Evolutionary conservation across 2,888 invertebrate genomes (phyloP).

Genomic region (Lycocerus yunnanus): DNA sequence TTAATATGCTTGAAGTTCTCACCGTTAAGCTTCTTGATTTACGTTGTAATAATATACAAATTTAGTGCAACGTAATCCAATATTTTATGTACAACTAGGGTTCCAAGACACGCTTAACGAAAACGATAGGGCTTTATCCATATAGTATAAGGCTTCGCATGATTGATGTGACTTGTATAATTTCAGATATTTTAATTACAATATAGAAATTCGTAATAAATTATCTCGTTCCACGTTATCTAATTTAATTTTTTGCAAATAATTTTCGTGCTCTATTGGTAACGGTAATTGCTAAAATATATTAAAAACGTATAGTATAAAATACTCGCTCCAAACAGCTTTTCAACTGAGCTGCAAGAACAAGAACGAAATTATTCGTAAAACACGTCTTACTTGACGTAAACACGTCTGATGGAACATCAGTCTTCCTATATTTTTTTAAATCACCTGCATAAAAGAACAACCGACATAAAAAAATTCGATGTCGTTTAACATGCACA

Average conservation of each 20-base stretch:
- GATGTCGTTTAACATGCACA: constrained; percentile 8
- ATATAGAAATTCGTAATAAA: background rate
- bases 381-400: constrained; percentile 16
- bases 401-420: constrained; percentile 18
- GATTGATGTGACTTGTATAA: background rate
- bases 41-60: constrained; percentile 15
- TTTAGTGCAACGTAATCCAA: constrained; percentile 7
- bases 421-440: constrained; percentile 5
- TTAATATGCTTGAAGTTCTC: constrained; percentile 11
- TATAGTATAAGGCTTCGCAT: background rate
- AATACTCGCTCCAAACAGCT: background rate
- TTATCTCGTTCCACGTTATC: background rate
- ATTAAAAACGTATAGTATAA: background rate
- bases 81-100: constrained; percentile 8
- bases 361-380: constrained; percentile 8
- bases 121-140: background rate
- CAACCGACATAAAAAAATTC: constrained; percentile 10
- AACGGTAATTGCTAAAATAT: background rate
- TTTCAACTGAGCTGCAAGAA: background rate
- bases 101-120: constrained; percentile 11
- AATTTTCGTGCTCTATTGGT: background rate
- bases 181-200: background rate
- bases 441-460: constrained; percentile 9
- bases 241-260: background rate
- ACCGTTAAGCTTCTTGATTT: constrained; percentile 10